Base-by-base conservation (phyloP, 2,888 invertebrate species). In the Cetonia aurata region DNA sequence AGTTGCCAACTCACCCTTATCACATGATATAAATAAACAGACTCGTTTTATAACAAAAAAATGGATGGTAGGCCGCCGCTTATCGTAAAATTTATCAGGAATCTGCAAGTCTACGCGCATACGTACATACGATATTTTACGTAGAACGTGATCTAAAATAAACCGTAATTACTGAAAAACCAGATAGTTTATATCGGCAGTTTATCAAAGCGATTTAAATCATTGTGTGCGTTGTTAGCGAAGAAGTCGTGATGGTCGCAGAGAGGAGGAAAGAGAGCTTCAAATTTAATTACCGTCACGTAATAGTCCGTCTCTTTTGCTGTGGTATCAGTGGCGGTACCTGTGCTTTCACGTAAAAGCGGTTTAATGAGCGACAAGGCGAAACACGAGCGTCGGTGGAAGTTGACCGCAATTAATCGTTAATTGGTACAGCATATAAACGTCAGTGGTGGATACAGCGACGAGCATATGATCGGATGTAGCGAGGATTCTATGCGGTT, bases 211-310 rank as follows among this genome's bases (percentile, higher is more conserved):
- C 79, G 77, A 79, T 79, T 79, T 83, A 82, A 82, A 83, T 82
- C 82, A 82, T 81, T 79, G 80, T 79, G 80, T 25, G 25, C 25
- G 25, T 25, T 25, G 25, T 79, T 77, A 78, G 78, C 78, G 67
- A 17, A 15, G 25, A 77, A 80, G 80, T 83, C 83, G 83, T 83
- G 83, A 82, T 82, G 81, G 80, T 81, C 82, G 80, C 81, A 25
- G 25, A 25, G 25, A 25, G 25, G 25, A 4, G 25, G 25, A 1
- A 25, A 80, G 81, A 82, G 80, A 80, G 79, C 77, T 78, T 81
- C 78, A 77, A 80, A 82, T 82, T 83, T 83, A 83, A 83, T 83
- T 83, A 83, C 81, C 76, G 77, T 83, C 82, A 83, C 83, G 82
- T 83, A 82, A 81, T 79, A 81, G 80, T 12, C 15, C 8, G 6